Evolutionary conservation across 2,888 invertebrate species (phyloP).

Genomic region (Luffia ferchaultella): DNA sequence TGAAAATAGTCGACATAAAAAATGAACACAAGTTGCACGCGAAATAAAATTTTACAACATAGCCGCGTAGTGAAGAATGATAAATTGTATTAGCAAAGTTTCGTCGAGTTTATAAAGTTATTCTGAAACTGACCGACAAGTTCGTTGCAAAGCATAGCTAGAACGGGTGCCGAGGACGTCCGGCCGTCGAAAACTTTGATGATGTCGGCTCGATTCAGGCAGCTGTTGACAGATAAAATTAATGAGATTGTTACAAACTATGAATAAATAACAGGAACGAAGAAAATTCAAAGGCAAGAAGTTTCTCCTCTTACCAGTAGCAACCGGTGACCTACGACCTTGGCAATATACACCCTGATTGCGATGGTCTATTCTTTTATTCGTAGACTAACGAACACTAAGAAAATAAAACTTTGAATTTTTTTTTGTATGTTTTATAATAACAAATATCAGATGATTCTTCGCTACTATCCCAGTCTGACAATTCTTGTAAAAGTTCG

Average conservation of each 20-base stretch:
- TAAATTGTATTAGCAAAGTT: background rate
- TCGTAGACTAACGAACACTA: too few relatives aligned
- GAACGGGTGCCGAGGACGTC: conserved; percentile 74
- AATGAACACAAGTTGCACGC: background rate
- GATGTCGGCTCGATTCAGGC: conserved; percentile 82
- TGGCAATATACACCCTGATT: too few relatives aligned
- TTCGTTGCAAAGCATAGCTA: conserved; percentile 84
- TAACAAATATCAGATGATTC: too few relatives aligned
- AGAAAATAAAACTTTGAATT: too few relatives aligned
- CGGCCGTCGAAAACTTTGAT: conserved; percentile 87
- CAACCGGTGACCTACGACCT: too few relatives aligned
- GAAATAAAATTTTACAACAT: background rate
- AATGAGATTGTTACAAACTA: background rate
- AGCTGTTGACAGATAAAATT: conserved; percentile 56
- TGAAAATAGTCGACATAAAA: too few relatives aligned
- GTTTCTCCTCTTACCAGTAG: too few relatives aligned
- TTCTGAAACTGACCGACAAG: conserved; percentile 51
- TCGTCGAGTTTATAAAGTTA: background rate
- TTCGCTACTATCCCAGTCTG: too few relatives aligned
- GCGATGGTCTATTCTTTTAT: too few relatives aligned
- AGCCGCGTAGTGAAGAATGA: background rate
- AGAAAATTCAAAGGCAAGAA: too few relatives aligned
- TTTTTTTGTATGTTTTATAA: too few relatives aligned
- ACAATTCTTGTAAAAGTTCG: too few relatives aligned
- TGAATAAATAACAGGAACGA: background rate